Evolutionary conservation across 30 jellyfish, hydroid and myxozoan species (phyloP).

Genomic region (Aurelia aurita complex sp. Pacific): DNA sequence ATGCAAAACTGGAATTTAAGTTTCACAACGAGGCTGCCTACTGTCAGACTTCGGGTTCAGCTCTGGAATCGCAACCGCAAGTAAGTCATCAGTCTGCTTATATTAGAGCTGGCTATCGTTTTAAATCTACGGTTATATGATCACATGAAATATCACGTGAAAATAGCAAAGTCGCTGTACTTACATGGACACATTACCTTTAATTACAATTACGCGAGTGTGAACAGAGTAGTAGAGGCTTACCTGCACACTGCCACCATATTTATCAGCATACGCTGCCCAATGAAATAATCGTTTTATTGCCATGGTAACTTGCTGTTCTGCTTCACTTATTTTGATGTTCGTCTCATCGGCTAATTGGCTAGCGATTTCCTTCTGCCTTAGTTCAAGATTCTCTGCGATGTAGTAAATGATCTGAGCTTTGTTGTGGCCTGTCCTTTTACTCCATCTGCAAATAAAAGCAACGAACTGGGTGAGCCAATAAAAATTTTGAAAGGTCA

Average conservation of each 20-base stretch:
- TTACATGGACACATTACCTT: too few species aligned
- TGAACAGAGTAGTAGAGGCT: neutral
- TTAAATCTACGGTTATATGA: too few species aligned
- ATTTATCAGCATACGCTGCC: slow-evolving; percentile 99
- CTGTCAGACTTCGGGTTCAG: too few species aligned
- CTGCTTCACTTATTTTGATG: slow-evolving; percentile 52
- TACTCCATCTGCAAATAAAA: slow-evolving; percentile 75
- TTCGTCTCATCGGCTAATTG: slow-evolving; percentile 51
- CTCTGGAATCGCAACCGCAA: too few species aligned
- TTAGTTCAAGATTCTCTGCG: slow-evolving; percentile 86
- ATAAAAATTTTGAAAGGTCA: neutral
- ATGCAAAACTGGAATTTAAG: too few species aligned
- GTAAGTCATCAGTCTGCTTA: too few species aligned
- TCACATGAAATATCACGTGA: too few species aligned
- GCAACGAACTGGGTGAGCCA: neutral
- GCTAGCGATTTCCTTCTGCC: slow-evolving; percentile 75
- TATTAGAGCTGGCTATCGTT: too few species aligned
- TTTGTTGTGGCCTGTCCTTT: slow-evolving; percentile 95
- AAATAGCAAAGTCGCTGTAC: too few species aligned
- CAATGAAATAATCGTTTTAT: slow-evolving; percentile 87
- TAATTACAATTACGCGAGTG: too few species aligned
- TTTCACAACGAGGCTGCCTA: too few species aligned
- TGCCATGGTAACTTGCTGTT: slow-evolving; percentile 69
- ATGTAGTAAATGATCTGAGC: slow-evolving; percentile 91
- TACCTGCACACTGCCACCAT: slow-evolving; percentile 98